Conservation (phyloP, 1,140 invertebrate genomes). For the Hylyphantes graminicola region DNA sequence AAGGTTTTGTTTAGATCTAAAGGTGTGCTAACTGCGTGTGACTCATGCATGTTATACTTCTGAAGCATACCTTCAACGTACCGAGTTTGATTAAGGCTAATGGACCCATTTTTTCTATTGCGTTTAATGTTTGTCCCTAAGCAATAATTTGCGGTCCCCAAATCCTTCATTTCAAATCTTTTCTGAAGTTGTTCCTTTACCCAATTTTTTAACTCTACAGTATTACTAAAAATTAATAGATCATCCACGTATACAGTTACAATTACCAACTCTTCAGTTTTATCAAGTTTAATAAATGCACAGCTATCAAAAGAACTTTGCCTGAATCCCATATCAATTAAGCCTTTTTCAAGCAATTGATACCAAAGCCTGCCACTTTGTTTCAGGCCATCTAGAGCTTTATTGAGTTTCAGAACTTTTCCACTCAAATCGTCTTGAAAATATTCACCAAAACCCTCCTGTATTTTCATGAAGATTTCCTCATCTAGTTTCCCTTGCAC, state of each 20-base stretch:
- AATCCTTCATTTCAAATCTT: conserved; percentile 44
- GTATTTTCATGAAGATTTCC: too few relatives aligned
- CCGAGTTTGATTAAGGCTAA: conserved; percentile 19
- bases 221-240: conserved; percentile 35
- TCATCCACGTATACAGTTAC: conserved; percentile 62
- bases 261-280: too few relatives aligned
- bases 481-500: too few relatives aligned
- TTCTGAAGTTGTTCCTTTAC: conserved; percentile 26
- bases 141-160: conserved; percentile 2
- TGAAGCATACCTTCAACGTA: neutral
- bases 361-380: conserved; percentile 62
- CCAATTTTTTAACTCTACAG: too few relatives aligned
- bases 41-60: neutral
- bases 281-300: too few relatives aligned
- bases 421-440: conserved; percentile 23
- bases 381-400: too few relatives aligned
- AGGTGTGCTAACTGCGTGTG: too few relatives aligned
- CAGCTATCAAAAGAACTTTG: too few relatives aligned
- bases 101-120: conserved; percentile 22
- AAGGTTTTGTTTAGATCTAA: neutral
- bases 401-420: conserved; percentile 55
- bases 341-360: conserved; percentile 38
- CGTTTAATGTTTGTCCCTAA: conserved; percentile 33
- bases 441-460: too few relatives aligned
- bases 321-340: too few relatives aligned